Base-by-base conservation (phyloP, 2,113 vertebrate genomes). In the Colossoma macropomum region DNA sequence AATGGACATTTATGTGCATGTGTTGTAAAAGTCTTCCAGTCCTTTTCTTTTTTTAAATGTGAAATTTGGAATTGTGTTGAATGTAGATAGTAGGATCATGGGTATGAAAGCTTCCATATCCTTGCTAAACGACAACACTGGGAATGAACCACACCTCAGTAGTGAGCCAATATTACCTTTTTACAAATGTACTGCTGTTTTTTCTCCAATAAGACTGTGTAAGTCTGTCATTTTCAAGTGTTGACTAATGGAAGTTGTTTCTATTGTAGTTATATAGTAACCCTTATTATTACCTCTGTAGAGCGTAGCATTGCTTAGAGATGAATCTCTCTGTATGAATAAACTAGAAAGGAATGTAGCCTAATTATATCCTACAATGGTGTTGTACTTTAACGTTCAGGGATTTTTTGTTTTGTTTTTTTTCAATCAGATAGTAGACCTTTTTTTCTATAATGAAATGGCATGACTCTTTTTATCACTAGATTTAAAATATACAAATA, bases 1-100 rank as follows among this genome's bases (percentile, higher is more conserved):
- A 85, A 89, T 88, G 75, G 65, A 85, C 76, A 56, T 89, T 52
- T 86, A 82, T 87, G 89, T 88, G 90, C 90, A 91, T 91, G 92
- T 92, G 80, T 81, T 88, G 89, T 91, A 77, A 85, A 86, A 70
- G 87, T 92, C 68, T 86, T 87, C 74, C 85, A 81, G 79, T 89
- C 82, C 87, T 89, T 85, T 92, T 74, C 81, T 86, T 66, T 85
- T 89, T 52, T 87, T 87, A 38, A 87, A 88, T 88, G 82, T 84
- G 68, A 84, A 75, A 84, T 45, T n/a, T 84, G 34, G 79, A 69
- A 84, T 81, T 75, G 82, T 78, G 77, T 38, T 70, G 65, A 84
- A 77, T 45, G 45, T 77, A 80, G 76, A 83, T 59, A 84, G 21
- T 78, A 34, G 17, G 80, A 72, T 54, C 78, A 38, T 83, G 52